Evolutionary conservation across 2,888 invertebrate genomes (phyloP).

Genomic region (Drosophila quinaria): DNA sequence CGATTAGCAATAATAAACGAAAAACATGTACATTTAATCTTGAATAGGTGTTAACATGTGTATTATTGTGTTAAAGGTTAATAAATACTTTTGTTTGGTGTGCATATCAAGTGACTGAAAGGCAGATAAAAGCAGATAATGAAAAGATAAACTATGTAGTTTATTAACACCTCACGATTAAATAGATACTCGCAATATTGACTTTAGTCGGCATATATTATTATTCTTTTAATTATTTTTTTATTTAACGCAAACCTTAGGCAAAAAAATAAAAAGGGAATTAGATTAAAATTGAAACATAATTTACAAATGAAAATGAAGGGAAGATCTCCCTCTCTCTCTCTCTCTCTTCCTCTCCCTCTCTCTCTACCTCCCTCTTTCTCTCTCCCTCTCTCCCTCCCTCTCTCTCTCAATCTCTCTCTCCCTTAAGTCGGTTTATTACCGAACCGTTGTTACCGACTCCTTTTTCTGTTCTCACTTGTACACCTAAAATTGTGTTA

Average conservation of each 20-base stretch:
- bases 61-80: slow-evolving; percentile 23
- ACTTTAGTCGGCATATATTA: slow-evolving; percentile 6
- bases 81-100: slow-evolving; percentile 13
- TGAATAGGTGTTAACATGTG: slow-evolving; percentile 49
- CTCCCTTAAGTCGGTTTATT: neutral
- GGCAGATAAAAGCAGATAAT: slow-evolving; percentile 48
- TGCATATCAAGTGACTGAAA: slow-evolving; percentile 42
- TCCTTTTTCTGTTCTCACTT: neutral
- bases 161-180: slow-evolving; percentile 53
- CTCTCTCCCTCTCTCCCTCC: too few relatives aligned
- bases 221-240: neutral
- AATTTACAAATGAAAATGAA: neutral
- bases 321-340: too few relatives aligned
- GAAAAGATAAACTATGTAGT: slow-evolving; percentile 62
- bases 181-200: slow-evolving; percentile 8
- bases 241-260: neutral
- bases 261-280: neutral
- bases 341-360: too few relatives aligned
- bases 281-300: neutral
- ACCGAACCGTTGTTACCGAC: neutral
- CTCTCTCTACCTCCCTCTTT: too few relatives aligned
- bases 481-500: neutral
- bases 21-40: slow-evolving; percentile 15
- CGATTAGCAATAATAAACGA: slow-evolving; percentile 20
- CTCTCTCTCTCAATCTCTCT: too few relatives aligned